Evolutionary conservation across 53 echinoderm and acorn worm genomes (phyloP), one percentile per base, ranked within the genome.

Genomic region (Holothuria leucospilota): DNA sequence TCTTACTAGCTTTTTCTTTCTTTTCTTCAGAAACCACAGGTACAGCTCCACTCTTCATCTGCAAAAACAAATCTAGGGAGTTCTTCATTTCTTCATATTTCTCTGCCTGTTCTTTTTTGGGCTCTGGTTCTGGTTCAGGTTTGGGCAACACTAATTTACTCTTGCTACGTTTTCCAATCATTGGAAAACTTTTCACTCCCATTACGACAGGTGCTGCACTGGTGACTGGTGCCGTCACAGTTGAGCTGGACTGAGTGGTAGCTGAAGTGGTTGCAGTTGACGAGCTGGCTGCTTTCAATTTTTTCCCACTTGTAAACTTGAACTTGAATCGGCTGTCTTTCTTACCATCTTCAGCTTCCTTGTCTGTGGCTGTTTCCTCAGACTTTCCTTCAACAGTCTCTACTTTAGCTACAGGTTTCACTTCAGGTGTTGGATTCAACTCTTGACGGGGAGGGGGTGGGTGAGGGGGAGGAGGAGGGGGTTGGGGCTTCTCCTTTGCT

Each of bases 141-240:
- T 42, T 69, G 23, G 39, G 27, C 18, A 59, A 53, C 14, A 70
- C 69, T 1, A 39, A 27, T 41, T 59, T 78, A 26, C 69, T 89
- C 85, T 52, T 84, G 84, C 60, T 58, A 78, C 85, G 67, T 79
- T 85, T 81, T 40, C 68, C 56, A 13, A 62, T 81, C 86, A 62
- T 81, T 81, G 80, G 80, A 59, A 80, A 60, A 80, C 60, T 80
- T 26, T 80, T 80, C 10, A 58, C 59, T 21, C 20, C 80, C n/a
- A 7, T 30, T 38, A 80, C 80, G 3, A 18, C 18, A 18, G 80
- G 80, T 2, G 29, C 59, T 13, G 80, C 28, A 1, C 34, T 24
- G 14, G 52, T 52, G 14, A 52, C 23, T 21, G 61, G 34, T 29
- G 56, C 24, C 20, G 80, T 27, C 34, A 30, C 61, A 15, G 61